Conservation (phyloP, 2,797 vertebrate species). For the Arnoldichthys spilopterus region DNA sequence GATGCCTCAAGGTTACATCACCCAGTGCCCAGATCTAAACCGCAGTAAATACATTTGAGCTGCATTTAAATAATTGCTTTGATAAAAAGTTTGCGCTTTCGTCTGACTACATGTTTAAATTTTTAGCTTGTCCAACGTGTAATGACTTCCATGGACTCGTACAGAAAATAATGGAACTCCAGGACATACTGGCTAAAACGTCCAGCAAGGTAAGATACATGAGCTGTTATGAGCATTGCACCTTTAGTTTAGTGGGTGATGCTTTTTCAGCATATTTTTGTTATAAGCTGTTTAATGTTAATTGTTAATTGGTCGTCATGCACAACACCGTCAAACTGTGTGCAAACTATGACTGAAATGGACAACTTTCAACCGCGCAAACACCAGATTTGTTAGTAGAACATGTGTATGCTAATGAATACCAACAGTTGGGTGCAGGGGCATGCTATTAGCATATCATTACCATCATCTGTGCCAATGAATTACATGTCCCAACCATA, state of each 20-base stretch:
- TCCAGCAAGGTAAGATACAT: conserved; percentile 90
- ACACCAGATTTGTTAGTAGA: too few relatives aligned
- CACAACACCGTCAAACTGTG: too few relatives aligned
- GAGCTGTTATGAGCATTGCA: not conserved
- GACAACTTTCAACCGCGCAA: too few relatives aligned
- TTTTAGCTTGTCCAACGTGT: conserved; percentile 94
- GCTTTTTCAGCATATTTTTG: not conserved
- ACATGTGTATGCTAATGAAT: too few relatives aligned
- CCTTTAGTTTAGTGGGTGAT: not conserved
- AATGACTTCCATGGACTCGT: conserved; percentile 98
- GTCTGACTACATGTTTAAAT: conserved; percentile 44
- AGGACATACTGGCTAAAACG: conserved; percentile 96
- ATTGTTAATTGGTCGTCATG: not conserved
- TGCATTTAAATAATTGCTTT: conserved; percentile 7
- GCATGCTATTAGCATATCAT: too few relatives aligned
- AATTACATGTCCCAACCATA: too few relatives aligned
- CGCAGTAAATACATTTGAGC: conserved; percentile 88
- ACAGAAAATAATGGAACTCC: conserved; percentile 99
- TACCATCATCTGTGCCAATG: too few relatives aligned
- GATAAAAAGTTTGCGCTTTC: conserved; percentile 5
- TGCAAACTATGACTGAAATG: too few relatives aligned
- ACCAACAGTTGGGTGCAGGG: too few relatives aligned
- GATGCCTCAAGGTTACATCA: conserved; percentile 98
- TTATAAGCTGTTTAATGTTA: not conserved
- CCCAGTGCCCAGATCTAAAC: conserved; percentile 97